Conservation (phyloP, 2,113 vertebrate species). For the Calidris pygmaea region DNA sequence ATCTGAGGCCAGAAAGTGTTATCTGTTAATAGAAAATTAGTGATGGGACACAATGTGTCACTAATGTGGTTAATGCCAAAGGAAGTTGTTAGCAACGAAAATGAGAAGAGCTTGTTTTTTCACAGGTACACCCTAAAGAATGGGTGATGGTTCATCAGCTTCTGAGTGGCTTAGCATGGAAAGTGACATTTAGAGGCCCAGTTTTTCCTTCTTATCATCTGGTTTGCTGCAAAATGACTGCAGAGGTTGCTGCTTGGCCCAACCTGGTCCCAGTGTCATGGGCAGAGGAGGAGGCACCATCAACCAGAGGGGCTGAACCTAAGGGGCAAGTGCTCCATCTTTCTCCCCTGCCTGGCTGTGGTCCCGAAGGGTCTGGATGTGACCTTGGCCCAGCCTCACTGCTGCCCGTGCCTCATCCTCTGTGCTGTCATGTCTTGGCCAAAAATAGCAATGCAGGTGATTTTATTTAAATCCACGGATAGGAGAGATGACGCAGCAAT, state of each 20-base stretch:
- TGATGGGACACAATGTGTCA: not conserved
- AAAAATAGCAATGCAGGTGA: not conserved
- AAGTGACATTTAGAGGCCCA: not conserved
- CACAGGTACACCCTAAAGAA: not conserved
- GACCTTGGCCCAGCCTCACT: not conserved
- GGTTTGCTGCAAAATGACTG: not conserved
- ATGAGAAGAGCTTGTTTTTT: not conserved
- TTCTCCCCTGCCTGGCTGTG: not conserved
- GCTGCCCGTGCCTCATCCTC: not conserved
- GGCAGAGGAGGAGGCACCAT: not conserved
- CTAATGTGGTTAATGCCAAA: not conserved
- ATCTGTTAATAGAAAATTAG: not conserved
- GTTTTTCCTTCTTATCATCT: not conserved
- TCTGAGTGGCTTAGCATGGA: not conserved
- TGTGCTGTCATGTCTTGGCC: not conserved
- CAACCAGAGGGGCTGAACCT: not conserved
- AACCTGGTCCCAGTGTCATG: not conserved
- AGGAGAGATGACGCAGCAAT: conserved; percentile 1
- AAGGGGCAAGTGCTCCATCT: rapidly evolving
- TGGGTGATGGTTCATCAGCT: not conserved
- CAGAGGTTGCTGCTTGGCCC: not conserved
- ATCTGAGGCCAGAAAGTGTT: not conserved
- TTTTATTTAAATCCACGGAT: not conserved
- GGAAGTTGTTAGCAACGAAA: not conserved
- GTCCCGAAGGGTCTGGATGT: not conserved